These are phyloP conservation scores for Drosophila stalkeri DNA, from an alignment of 2,888 invertebrate genomes.

Conservation along the genomic window DNA sequence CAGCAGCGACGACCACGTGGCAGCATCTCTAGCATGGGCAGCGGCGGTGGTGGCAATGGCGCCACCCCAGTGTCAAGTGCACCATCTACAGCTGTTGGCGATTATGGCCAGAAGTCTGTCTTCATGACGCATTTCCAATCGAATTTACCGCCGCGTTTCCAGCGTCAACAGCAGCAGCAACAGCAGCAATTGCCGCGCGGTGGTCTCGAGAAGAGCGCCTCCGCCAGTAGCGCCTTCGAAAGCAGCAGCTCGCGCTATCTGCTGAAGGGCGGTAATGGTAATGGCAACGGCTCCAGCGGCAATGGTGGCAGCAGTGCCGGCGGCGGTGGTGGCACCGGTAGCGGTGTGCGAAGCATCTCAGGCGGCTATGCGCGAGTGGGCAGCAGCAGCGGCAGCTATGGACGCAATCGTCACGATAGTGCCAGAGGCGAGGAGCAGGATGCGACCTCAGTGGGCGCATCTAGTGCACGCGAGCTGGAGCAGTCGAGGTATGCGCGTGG, in stretches of 20 bases:
- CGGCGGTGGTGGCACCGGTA: constrained; percentile 19
- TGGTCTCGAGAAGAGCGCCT: constrained; percentile 76
- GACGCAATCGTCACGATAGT: constrained; percentile 66
- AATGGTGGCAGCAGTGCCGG: neutral
- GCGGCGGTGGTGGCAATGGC: constrained; percentile 35
- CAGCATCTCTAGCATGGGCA: constrained; percentile 52
- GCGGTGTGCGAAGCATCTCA: constrained; percentile 64
- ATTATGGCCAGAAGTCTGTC: constrained; percentile 71
- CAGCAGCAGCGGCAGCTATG: constrained; percentile 44
- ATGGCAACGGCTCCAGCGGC: constrained; percentile 23
- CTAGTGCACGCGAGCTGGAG: constrained; percentile 41
- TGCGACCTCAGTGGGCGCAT: neutral
- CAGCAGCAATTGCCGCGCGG: constrained; percentile 84
- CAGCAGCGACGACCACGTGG: constrained; percentile 57
- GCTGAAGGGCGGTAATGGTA: constrained; percentile 64
- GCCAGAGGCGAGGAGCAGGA: constrained; percentile 63
- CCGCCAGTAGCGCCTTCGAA: constrained; percentile 76
- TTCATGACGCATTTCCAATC: constrained; percentile 92
- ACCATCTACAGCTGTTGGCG: constrained; percentile 59
- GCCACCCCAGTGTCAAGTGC: constrained; percentile 18
- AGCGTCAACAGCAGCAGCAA: constrained; percentile 88
- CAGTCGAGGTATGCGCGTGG: constrained; percentile 58
- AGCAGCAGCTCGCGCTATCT: constrained; percentile 67
- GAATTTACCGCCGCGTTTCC: constrained; percentile 94
- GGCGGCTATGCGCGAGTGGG: constrained; percentile 53